Evolutionary conservation across 2,888 invertebrate genomes (phyloP).

Genomic region (Disparrhopalites patrizii): DNA sequence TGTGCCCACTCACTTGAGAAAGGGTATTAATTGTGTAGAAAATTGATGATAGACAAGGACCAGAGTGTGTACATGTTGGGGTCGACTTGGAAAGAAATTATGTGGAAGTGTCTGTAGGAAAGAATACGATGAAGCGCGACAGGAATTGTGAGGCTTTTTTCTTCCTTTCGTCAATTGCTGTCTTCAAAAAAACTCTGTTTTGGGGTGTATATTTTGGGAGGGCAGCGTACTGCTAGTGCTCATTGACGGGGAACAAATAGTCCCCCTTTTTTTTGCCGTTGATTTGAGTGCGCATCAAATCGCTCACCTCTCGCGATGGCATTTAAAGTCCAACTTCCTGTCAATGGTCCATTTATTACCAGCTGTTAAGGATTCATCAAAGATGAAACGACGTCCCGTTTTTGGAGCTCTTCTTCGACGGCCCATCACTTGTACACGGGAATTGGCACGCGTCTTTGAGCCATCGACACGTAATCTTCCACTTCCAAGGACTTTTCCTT

Average conservation of each 20-base stretch:
- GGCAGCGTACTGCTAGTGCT: slow-evolving; percentile 13
- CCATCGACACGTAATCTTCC: background rate
- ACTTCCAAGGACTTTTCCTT: too few relatives aligned
- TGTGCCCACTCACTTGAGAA: too few relatives aligned
- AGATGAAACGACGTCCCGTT: background rate
- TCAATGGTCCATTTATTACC: slow-evolving; percentile 26
- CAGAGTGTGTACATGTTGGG: too few relatives aligned
- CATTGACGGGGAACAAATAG: slow-evolving; percentile 17
- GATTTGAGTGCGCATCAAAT: background rate
- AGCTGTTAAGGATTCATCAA: slow-evolving; percentile 8
- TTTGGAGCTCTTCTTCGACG: background rate
- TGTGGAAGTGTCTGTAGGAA: too few relatives aligned
- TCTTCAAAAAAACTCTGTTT: background rate
- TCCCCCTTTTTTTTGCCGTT: slow-evolving; percentile 7
- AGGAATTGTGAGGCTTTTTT: too few relatives aligned
- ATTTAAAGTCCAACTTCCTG: slow-evolving; percentile 22
- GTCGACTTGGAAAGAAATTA: too few relatives aligned
- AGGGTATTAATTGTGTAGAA: too few relatives aligned
- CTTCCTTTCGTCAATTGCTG: background rate
- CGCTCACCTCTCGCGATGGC: slow-evolving; percentile 14
- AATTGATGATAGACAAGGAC: too few relatives aligned
- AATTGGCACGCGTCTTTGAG: background rate
- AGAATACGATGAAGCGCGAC: too few relatives aligned
- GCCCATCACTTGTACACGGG: background rate
- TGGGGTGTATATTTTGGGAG: background rate